Percentiles rank a stretch among this genome's conserved stretches.
Evolutionary conservation across 1,140 invertebrate genomes (phyloP).

Genomic region (Propsilocerus akamusi): DNA sequence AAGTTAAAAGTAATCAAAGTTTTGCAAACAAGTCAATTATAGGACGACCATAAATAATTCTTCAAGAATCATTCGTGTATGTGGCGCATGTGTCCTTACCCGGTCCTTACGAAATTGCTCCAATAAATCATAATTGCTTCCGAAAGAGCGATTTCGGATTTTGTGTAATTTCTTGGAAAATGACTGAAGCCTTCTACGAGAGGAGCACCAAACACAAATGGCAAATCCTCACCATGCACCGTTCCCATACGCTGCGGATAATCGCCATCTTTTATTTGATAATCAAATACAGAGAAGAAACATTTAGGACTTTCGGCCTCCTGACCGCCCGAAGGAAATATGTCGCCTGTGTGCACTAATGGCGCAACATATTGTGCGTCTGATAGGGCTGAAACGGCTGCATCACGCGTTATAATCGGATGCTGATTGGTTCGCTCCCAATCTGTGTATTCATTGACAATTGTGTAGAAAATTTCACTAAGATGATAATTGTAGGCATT

Average conservation of each 20-base stretch:
- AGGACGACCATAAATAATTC: too few species aligned
- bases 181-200: slow-evolving; percentile 62
- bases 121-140: slow-evolving; percentile 88
- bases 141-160: slow-evolving; percentile 69
- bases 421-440: slow-evolving; percentile 87
- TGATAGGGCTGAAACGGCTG: slow-evolving; percentile 77
- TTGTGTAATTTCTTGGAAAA: slow-evolving; percentile 77
- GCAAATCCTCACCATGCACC: slow-evolving; percentile 81
- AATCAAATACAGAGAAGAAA: slow-evolving; percentile 86
- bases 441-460: slow-evolving; percentile 92
- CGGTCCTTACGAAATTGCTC: slow-evolving; percentile 92
- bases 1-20: too few species aligned
- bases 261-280: slow-evolving; percentile 80
- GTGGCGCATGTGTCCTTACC: too few species aligned
- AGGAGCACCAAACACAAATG: slow-evolving; percentile 73
- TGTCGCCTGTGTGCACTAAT: slow-evolving; percentile 62
- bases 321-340: slow-evolving; percentile 34
- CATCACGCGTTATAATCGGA: slow-evolving; percentile 80
- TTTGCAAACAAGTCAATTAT: too few species aligned
- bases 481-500: slow-evolving; percentile 89
- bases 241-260: slow-evolving; percentile 74
- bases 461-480: slow-evolving; percentile 92
- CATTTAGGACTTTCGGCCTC: slow-evolving; percentile 34
- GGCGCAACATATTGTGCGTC: slow-evolving; percentile 83
- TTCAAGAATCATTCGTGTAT: too few species aligned